Percentiles rank a stretch among this genome's conserved stretches.
Evolutionary conservation across 2,113 vertebrate species (phyloP).

Genomic region (Protobothrops flavoviridis): DNA sequence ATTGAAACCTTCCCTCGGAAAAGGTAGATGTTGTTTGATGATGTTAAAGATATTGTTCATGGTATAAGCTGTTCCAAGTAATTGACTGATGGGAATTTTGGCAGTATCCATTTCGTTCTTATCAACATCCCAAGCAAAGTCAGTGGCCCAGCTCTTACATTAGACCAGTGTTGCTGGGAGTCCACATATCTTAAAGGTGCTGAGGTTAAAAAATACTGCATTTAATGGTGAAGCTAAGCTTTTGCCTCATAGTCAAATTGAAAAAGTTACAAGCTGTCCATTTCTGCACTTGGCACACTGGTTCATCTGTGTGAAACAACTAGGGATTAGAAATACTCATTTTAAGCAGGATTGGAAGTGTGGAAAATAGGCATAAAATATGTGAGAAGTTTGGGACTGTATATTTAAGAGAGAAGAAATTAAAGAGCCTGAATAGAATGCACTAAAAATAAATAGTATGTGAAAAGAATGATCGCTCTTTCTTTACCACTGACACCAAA

Average conservation of each 20-base stretch:
- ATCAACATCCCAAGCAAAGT: constrained; percentile 11
- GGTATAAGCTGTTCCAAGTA: too few species aligned
- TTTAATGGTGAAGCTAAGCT: neutral
- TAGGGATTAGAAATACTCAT: constrained; percentile 46
- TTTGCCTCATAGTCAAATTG: neutral
- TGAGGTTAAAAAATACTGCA: neutral
- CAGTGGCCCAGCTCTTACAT: neutral
- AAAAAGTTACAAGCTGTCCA: neutral
- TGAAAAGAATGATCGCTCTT: neutral
- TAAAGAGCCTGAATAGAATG: neutral
- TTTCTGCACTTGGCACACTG: neutral
- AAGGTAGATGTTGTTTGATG: too few species aligned
- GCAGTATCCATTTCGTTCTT: neutral
- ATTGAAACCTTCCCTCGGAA: too few species aligned
- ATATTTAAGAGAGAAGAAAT: neutral
- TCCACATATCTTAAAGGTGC: too few species aligned
- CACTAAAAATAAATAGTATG: neutral
- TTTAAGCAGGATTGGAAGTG: fast-evolving
- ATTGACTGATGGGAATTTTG: too few species aligned
- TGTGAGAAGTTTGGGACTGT: neutral
- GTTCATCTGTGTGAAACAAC: constrained; percentile 7
- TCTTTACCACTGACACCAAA: neutral
- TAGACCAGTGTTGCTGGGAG: neutral
- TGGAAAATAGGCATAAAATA: neutral
- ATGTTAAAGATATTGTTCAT: too few species aligned